Conservation (phyloP, 2,113 vertebrate species). For the Crotalus viridis region DNA sequence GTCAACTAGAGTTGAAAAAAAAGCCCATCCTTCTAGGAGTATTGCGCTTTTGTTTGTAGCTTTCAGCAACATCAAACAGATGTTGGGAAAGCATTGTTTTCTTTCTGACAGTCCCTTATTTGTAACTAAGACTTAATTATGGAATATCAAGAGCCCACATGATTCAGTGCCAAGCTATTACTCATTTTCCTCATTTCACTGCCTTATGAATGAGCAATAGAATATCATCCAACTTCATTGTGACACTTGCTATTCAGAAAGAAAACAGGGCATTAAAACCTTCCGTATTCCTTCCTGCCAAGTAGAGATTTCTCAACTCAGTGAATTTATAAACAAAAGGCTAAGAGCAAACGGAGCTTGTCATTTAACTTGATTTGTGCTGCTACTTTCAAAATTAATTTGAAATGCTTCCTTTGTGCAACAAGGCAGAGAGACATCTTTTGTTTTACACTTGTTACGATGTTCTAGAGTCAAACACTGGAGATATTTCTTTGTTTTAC, state of each 20-base stretch:
- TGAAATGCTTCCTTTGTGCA: not conserved
- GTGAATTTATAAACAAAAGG: slow-evolving; percentile 7
- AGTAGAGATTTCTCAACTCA: not conserved
- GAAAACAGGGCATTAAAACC: slow-evolving; percentile 1
- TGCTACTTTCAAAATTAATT: not conserved
- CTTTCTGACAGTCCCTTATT: not conserved
- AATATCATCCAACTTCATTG: slow-evolving; percentile 8
- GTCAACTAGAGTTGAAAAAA: not conserved
- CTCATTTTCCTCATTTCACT: not conserved
- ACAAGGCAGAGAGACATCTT: not conserved
- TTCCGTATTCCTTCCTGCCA: not conserved
- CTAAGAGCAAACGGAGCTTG: not conserved
- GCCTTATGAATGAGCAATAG: slow-evolving; percentile 25
- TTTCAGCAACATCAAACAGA: not conserved
- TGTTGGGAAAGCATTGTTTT: not conserved
- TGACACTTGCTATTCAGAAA: slow-evolving; percentile 19
- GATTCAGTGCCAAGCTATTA: slow-evolving; percentile 34
- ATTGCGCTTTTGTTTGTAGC: not conserved
- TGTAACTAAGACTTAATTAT: not conserved
- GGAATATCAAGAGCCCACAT: slow-evolving; percentile 14
- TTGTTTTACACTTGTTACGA: not conserved
- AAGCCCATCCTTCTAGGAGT: not conserved
- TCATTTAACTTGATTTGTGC: slow-evolving; percentile 8
- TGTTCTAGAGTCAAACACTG: not conserved
- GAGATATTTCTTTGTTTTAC: not conserved